Conservation (phyloP, 92 coral and sea anemone genomes). For the Phenganax marumi region DNA sequence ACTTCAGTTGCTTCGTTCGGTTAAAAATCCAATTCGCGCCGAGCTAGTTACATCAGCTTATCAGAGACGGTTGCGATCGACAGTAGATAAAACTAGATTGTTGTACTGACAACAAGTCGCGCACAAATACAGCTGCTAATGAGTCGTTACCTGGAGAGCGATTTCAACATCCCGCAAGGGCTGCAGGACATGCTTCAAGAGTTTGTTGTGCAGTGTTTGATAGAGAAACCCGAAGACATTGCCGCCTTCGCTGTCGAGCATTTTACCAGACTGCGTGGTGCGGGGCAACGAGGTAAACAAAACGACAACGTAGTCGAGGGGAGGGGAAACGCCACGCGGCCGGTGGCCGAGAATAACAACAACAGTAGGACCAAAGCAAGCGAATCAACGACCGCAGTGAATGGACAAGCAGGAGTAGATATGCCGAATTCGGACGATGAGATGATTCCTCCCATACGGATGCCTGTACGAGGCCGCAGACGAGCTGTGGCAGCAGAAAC, state of each 20-base stretch:
- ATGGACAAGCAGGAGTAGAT: constrained; percentile 23
- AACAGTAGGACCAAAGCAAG: neutral
- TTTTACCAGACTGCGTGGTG: constrained; percentile 67
- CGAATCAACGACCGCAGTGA: constrained; percentile 54
- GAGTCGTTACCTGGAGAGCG: constrained; percentile 26
- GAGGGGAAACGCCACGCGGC: constrained; percentile 12
- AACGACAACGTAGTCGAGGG: constrained; percentile 1
- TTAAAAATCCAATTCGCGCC: neutral
- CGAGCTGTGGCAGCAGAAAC: constrained; percentile 97
- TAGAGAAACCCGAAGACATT: constrained; percentile 89
- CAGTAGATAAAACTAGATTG: neutral
- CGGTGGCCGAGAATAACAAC: neutral
- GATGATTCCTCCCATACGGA: constrained; percentile 75
- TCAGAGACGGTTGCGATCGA: neutral
- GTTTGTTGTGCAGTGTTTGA: constrained; percentile 93
- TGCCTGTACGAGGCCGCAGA: constrained; percentile 73
- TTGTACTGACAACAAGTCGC: constrained; percentile 3
- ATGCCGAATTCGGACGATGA: constrained; percentile 61
- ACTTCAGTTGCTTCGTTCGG: constrained; percentile 22
- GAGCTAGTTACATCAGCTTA: neutral
- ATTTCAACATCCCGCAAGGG: constrained; percentile 70
- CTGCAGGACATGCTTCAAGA: constrained; percentile 85
- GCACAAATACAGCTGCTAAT: constrained; percentile 44
- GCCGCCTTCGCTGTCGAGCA: constrained; percentile 97
- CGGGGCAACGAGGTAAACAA: constrained; percentile 66